A percentile compares a stretch with the other conserved stretches of the same genome.
phyloP scores from a whole-genome alignment of 64 coral and sea anemone genomes.

The Actinia tenebrosa region DNA sequence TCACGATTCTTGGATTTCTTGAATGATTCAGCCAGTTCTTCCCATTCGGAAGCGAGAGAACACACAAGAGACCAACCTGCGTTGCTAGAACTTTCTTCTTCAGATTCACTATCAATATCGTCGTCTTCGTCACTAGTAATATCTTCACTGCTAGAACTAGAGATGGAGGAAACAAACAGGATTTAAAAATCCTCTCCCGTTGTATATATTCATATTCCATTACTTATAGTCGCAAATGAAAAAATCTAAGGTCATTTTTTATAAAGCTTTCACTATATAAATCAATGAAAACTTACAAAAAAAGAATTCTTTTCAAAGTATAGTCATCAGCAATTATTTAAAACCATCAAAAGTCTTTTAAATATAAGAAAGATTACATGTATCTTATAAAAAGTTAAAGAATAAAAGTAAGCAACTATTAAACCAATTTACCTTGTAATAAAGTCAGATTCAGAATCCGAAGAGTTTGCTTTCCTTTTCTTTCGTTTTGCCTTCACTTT shows the following conservation, averaged over 20 bases:
- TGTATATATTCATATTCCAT: too few relatives aligned
- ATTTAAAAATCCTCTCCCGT: background rate
- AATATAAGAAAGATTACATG: too few relatives aligned
- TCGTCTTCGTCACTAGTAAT: conserved; percentile 63
- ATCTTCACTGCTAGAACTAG: conserved; percentile 60
- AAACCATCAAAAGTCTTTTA: too few relatives aligned
- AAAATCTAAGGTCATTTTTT: too few relatives aligned
- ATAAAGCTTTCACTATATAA: too few relatives aligned
- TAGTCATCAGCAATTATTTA: too few relatives aligned
- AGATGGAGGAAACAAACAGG: background rate
- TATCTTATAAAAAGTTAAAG: too few relatives aligned
- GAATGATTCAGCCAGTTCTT: conserved; percentile 85
- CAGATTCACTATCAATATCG: conserved; percentile 29
- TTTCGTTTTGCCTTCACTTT: conserved; percentile 54
- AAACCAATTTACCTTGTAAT: conserved; percentile 54
- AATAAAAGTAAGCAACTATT: too few relatives aligned
- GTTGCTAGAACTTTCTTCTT: conserved; percentile 32
- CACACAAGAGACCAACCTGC: conserved; percentile 68
- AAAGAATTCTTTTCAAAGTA: too few relatives aligned
- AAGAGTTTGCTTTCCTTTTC: conserved; percentile 57
- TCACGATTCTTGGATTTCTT: conserved; percentile 78
- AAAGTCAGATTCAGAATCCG: conserved; percentile 71
- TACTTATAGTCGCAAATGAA: too few relatives aligned
- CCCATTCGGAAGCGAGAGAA: conserved; percentile 79
- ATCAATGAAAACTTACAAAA: too few relatives aligned